phyloP scores from a whole-genome alignment of 2,113 vertebrate species.

The Malaclemys terrapin region DNA sequence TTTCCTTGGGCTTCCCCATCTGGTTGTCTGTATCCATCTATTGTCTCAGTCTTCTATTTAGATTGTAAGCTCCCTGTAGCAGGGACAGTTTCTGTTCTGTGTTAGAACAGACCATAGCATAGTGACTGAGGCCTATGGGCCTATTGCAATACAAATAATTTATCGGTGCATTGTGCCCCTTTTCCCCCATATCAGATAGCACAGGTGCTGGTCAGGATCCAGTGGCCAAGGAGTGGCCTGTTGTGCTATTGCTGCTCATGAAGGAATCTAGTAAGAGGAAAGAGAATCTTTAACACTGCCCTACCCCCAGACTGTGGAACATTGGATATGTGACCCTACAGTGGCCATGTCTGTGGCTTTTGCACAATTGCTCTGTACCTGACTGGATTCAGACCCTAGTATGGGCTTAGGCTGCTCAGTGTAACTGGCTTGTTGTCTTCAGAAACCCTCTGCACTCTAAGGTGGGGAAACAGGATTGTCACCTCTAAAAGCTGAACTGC shows the following conservation, averaged over 20 bases:
- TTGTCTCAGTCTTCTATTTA: not conserved
- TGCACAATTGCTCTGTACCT: not conserved
- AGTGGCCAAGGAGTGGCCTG: not conserved
- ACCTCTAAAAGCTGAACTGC: not conserved
- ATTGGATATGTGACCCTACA: not conserved
- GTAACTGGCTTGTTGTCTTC: not conserved
- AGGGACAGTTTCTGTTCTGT: not conserved
- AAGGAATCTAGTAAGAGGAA: not conserved
- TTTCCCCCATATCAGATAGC: not conserved
- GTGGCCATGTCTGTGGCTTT: not conserved
- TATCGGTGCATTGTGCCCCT: not conserved
- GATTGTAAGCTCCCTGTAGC: fast-evolving
- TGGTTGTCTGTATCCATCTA: not conserved
- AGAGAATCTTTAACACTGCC: not conserved
- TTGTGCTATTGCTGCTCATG: not conserved
- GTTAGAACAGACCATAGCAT: not conserved
- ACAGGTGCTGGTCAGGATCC: not conserved
- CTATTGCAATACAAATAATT: not conserved
- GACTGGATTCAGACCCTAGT: not conserved
- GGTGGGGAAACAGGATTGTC: not conserved
- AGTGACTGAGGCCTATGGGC: not conserved
- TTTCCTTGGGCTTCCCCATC: not conserved
- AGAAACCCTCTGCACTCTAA: not conserved
- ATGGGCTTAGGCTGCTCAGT: not conserved
- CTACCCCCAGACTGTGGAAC: not conserved